Percentiles rank a stretch among this genome's conserved stretches.
These are phyloP conservation scores for Morinoia aosen DNA, from an alignment of 2,888 invertebrate genomes.

Conservation along the genomic window DNA sequence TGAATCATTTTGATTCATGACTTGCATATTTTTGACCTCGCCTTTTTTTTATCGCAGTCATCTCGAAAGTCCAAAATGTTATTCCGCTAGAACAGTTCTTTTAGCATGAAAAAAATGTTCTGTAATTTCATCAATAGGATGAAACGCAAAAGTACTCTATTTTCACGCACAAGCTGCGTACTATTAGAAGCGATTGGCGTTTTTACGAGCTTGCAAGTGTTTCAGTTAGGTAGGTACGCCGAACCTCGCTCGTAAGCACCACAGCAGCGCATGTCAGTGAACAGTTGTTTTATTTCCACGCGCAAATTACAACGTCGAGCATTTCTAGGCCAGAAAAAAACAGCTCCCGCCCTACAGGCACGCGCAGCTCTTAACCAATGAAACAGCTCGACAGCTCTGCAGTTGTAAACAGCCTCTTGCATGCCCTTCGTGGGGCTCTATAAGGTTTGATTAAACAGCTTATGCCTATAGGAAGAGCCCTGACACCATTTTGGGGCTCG, in stretches of 20 bases:
- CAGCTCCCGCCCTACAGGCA: not conserved
- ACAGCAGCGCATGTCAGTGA: not conserved
- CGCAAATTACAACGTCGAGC: not conserved
- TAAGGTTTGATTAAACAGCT: conserved; percentile 9
- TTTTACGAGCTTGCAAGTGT: too few species aligned
- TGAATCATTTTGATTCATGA: too few species aligned
- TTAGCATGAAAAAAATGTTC: too few species aligned
- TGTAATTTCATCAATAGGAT: too few species aligned
- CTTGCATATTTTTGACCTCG: too few species aligned
- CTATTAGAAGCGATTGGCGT: too few species aligned
- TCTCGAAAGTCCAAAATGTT: too few species aligned
- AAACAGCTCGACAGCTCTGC: conserved; percentile 7
- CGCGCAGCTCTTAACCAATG: not conserved
- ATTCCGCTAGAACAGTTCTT: too few species aligned
- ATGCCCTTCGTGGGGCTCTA: not conserved
- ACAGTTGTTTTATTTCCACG: not conserved
- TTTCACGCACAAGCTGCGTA: too few species aligned
- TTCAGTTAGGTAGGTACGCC: too few species aligned
- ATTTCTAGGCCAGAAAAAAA: not conserved
- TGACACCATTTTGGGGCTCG: conserved; percentile 3
- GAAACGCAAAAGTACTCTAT: too few species aligned
- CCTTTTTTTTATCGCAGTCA: too few species aligned
- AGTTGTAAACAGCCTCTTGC: not conserved
- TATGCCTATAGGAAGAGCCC: conserved; percentile 17
- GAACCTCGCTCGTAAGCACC: not conserved